A percentile compares a stretch with the other conserved stretches of the same genome.
Evolutionary conservation across 1,140 invertebrate genomes (phyloP).

Genomic region (Aphaenogaster floridana): DNA sequence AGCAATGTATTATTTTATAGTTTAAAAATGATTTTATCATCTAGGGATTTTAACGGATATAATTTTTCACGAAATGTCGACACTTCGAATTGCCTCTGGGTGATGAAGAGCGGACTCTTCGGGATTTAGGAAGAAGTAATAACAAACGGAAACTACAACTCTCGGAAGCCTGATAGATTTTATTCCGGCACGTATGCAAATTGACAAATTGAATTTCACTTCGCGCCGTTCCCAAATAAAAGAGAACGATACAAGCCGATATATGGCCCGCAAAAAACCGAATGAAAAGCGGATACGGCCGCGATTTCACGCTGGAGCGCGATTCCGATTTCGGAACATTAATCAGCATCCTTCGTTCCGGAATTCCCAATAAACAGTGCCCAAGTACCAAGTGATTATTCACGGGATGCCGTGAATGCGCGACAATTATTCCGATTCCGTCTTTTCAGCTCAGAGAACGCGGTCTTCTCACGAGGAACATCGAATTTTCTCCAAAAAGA

Average conservation of each 20-base stretch:
- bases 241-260: constrained; percentile 47
- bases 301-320: constrained; percentile 41
- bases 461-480: neutral
- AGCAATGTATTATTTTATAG: constrained; percentile 14
- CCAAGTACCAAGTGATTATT: constrained; percentile 49
- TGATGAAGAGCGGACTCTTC: constrained; percentile 38
- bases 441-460: neutral
- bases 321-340: constrained; percentile 53
- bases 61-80: constrained; percentile 41
- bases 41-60: constrained; percentile 43
- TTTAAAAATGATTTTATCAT: constrained; percentile 47
- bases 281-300: constrained; percentile 50
- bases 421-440: constrained; percentile 37
- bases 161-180: constrained; percentile 63
- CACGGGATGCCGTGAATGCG: constrained; percentile 17
- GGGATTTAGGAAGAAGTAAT: constrained; percentile 55
- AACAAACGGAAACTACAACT: constrained; percentile 60
- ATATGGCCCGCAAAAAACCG: constrained; percentile 46
- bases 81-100: constrained; percentile 12
- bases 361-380: constrained; percentile 58
- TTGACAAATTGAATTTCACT: constrained; percentile 64
- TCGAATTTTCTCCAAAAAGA: neutral
- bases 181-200: constrained; percentile 63
- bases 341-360: constrained; percentile 52
- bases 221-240: constrained; percentile 54